Evolutionary conservation across 2,113 vertebrate genomes (phyloP).

Genomic region (Pygoscelis adeliae): DNA sequence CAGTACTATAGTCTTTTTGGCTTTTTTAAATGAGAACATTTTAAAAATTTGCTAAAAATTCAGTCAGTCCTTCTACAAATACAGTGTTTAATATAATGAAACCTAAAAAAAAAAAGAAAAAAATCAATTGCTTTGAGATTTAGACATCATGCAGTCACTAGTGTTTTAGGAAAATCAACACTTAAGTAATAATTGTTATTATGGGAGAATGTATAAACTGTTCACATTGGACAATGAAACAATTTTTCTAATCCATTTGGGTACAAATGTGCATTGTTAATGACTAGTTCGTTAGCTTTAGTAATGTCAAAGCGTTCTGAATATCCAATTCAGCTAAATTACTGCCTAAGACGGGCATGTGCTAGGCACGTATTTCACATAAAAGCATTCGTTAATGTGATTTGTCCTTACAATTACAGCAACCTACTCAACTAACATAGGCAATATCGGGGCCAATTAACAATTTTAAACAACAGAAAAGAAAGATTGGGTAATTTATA

Average conservation of each 20-base stretch:
- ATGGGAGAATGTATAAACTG: neutral
- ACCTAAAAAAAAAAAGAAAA: neutral
- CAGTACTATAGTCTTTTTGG: neutral
- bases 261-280: neutral
- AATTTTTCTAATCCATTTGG: neutral
- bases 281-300: neutral
- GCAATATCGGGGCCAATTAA: neutral
- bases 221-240: neutral
- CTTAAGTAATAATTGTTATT: neutral
- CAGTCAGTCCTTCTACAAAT: neutral
- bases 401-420: neutral
- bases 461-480: neutral
- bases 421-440: neutral
- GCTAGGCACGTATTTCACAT: neutral
- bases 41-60: neutral
- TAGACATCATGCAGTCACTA: neutral
- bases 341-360: neutral
- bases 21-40: neutral
- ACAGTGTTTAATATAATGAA: neutral
- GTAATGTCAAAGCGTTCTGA: neutral
- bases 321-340: neutral
- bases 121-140: neutral
- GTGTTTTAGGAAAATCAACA: neutral
- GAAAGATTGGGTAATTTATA: neutral
- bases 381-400: neutral